phyloP scores from a whole-genome alignment of 2,797 vertebrate genomes.

The Megaceryle alcyon region DNA sequence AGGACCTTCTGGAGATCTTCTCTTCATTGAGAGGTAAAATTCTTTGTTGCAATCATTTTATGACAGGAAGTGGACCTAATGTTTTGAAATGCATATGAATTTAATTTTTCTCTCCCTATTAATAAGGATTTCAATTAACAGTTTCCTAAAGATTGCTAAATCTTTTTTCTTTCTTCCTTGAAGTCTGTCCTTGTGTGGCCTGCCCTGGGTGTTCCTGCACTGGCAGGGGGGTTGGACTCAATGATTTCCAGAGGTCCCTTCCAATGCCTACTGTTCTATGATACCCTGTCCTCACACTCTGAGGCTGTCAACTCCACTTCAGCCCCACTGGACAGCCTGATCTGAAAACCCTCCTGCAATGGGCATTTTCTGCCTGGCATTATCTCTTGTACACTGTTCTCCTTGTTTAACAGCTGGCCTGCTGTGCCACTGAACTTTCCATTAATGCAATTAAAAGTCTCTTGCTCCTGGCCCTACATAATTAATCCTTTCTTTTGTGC shows the following conservation, averaged over 20 bases:
- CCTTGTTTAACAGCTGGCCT: not conserved
- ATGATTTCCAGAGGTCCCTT: no score
- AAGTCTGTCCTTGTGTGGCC: not conserved
- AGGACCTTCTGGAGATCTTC: not conserved
- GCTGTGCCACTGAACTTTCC: not conserved
- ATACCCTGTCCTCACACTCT: not conserved
- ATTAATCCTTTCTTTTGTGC: not conserved
- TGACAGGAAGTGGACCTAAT: not conserved
- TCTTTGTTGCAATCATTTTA: not conserved
- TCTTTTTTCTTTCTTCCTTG: not conserved
- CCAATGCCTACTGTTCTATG: no score
- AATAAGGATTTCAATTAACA: not conserved
- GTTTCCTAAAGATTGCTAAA: not conserved
- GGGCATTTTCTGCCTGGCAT: not conserved
- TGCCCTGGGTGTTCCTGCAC: no score
- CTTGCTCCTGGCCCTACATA: not conserved
- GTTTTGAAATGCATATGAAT: not conserved
- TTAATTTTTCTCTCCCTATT: not conserved
- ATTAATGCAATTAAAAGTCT: not conserved
- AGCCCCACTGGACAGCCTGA: not conserved
- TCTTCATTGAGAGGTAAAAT: not conserved
- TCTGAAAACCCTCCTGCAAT: not conserved
- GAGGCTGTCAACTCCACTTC: fast-evolving
- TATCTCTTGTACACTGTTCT: not conserved
- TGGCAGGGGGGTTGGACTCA: no score